These are phyloP conservation scores for Achroia grisella DNA, from an alignment of 1,140 invertebrate genomes.

Conservation along the genomic window DNA sequence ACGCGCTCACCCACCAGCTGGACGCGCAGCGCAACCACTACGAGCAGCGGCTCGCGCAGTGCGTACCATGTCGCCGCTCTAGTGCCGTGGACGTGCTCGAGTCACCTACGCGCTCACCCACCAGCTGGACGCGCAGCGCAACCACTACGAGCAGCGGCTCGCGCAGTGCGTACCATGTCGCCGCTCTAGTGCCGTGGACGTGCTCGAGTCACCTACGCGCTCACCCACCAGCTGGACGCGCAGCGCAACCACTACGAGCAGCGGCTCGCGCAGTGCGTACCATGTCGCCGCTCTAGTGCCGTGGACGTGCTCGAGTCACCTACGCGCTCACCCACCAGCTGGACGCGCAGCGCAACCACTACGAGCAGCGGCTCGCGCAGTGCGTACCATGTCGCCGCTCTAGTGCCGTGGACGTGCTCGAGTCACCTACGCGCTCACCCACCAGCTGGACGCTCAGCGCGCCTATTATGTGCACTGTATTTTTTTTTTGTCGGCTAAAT, in stretches of 20 bases:
- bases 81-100: conserved; percentile 75
- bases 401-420: background rate
- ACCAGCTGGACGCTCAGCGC: conserved; percentile 95
- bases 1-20: conserved; percentile 96
- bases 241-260: conserved; percentile 96
- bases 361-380: conserved; percentile 87
- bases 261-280: conserved; percentile 76
- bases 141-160: conserved; percentile 93
- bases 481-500: too few relatives aligned
- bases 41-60: conserved; percentile 85
- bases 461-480: conserved; percentile 95
- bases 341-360: conserved; percentile 94
- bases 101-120: conserved; percentile 97
- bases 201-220: conserved; percentile 93
- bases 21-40: conserved; percentile 96
- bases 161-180: conserved; percentile 66
- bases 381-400: too few relatives aligned
- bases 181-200: background rate
- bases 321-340: conserved; percentile 97
- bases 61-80: too few relatives aligned
- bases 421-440: conserved; percentile 90
- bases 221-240: conserved; percentile 97
- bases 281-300: too few relatives aligned
- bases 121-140: conserved; percentile 95
- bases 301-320: conserved; percentile 85